Evolutionary conservation across 2,888 invertebrate genomes (phyloP).

Genomic region (Chymomyza caudatula): DNA sequence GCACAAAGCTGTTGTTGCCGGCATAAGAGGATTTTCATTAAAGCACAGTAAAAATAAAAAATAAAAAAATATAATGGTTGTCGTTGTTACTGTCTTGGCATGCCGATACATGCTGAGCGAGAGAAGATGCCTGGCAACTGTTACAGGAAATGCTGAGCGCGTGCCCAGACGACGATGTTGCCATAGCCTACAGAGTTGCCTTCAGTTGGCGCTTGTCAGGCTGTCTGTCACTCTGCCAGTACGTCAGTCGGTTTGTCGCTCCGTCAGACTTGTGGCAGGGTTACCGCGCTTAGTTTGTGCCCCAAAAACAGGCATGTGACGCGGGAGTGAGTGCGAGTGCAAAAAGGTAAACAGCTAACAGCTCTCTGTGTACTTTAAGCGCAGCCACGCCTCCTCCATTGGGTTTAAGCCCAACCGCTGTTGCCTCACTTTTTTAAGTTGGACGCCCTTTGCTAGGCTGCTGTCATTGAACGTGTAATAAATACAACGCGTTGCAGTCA

Average conservation of each 20-base stretch:
- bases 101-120: slow-evolving; percentile 44
- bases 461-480: slow-evolving; percentile 67
- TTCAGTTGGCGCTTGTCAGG: slow-evolving; percentile 1
- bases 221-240: not conserved
- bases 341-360: slow-evolving; percentile 40
- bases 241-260: not conserved
- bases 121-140: not conserved
- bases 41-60: slow-evolving; percentile 36
- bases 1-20: slow-evolving; percentile 34
- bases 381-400: slow-evolving; percentile 6
- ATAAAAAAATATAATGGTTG: slow-evolving; percentile 33
- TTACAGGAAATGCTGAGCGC: slow-evolving; percentile 28
- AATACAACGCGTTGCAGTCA: slow-evolving; percentile 48
- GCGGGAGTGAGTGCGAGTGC: slow-evolving; percentile 1
- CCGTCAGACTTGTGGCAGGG: not conserved
- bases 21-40: slow-evolving; percentile 71
- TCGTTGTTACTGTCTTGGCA: slow-evolving; percentile 34
- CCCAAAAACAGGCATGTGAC: slow-evolving; percentile 23
- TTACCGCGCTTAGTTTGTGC: slow-evolving; percentile 16
- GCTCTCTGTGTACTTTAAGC: not conserved
- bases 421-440: too few species aligned
- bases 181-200: slow-evolving; percentile 15
- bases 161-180: slow-evolving; percentile 45
- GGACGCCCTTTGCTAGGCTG: not conserved
- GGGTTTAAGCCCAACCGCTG: not conserved